Conservation (phyloP, 2,888 invertebrate genomes). For the Tricholauxania praeusta region DNA sequence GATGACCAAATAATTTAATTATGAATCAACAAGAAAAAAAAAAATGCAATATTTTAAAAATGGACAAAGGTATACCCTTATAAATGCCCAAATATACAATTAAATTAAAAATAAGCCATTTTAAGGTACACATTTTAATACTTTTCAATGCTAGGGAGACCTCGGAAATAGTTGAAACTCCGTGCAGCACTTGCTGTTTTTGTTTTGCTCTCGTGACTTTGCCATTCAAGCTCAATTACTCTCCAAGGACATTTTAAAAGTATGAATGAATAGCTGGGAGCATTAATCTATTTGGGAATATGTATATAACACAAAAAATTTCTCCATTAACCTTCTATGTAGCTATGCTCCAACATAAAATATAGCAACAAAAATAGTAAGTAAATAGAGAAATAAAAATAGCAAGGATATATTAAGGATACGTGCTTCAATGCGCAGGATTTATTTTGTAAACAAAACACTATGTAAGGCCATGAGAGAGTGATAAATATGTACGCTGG, state of each 20-base stretch:
- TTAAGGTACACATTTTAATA: no score
- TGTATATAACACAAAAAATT: neutral
- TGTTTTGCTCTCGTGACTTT: neutral
- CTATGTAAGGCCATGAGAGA: neutral
- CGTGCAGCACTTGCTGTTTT: no score
- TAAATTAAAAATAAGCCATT: no score
- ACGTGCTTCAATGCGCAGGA: conserved; percentile 25
- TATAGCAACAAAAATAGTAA: conserved; percentile 1
- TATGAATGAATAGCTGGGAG: conserved; percentile 17
- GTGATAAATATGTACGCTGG: neutral
- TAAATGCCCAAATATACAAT: no score
- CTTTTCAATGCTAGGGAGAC: no score
- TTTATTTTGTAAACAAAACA: conserved; percentile 21
- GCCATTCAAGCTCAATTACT: conserved; percentile 4
- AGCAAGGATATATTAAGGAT: neutral
- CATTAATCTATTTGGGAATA: neutral
- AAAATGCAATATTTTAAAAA: no score
- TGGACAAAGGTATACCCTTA: no score
- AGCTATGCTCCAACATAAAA: neutral
- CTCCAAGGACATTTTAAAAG: conserved; percentile 18
- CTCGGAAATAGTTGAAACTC: no score
- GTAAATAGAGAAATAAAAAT: neutral
- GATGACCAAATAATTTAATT: no score
- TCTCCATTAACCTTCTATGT: neutral
- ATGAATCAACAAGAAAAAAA: no score